Percentiles rank a stretch among this genome's conserved stretches.
phyloP scores from a whole-genome alignment of 1,140 invertebrate genomes.

The Brachionus angularis region DNA sequence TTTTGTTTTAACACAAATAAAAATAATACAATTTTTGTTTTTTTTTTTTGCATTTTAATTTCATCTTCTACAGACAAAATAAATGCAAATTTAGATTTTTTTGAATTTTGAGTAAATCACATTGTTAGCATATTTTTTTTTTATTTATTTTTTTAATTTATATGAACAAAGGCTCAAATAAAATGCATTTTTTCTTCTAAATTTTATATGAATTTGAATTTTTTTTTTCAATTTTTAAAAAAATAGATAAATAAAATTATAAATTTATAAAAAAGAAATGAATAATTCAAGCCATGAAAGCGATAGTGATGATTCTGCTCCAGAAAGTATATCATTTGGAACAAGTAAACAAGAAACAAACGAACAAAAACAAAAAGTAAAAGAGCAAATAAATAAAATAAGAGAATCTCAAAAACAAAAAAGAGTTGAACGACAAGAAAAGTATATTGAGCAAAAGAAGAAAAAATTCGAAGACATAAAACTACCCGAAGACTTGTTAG shows the following conservation, averaged over 20 bases:
- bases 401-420: conserved; percentile 17
- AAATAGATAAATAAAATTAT: too few relatives aligned
- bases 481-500: background rate
- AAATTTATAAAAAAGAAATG: conserved; percentile 18
- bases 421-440: conserved; percentile 22
- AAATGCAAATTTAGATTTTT: too few relatives aligned
- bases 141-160: too few relatives aligned
- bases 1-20: too few relatives aligned
- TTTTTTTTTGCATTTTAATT: too few relatives aligned
- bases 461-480: conserved; percentile 9
- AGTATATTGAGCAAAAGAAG: conserved; percentile 33
- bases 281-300: conserved; percentile 1
- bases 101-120: too few relatives aligned
- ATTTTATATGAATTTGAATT: background rate
- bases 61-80: too few relatives aligned
- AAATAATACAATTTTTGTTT: too few relatives aligned
- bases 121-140: too few relatives aligned
- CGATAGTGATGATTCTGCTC: conserved; percentile 26
- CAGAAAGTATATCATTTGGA: conserved; percentile 9
- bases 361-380: conserved; percentile 15
- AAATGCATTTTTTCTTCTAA: too few relatives aligned
- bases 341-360: conserved; percentile 3
- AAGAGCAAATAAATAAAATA: conserved; percentile 29
- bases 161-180: too few relatives aligned
- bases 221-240: background rate